These are phyloP conservation scores for Lycophotia porphyrea DNA, from an alignment of 2,888 invertebrate genomes.

Conservation along the genomic window DNA sequence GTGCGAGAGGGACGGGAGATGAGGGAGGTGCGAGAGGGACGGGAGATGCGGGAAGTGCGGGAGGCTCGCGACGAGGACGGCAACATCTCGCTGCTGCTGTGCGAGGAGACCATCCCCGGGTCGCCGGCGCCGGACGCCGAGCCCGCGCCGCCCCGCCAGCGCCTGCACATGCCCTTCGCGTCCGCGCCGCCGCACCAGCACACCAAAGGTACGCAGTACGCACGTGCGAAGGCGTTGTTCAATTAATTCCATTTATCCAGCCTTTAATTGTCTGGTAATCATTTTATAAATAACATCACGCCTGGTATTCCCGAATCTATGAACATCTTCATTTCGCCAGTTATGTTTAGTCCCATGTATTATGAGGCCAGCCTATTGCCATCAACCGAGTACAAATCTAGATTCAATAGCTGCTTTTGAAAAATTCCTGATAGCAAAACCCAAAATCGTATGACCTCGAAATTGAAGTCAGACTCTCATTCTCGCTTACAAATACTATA, in stretches of 20 bases:
- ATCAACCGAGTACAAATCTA: background rate
- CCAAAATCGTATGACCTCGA: background rate
- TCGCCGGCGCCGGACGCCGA: conserved; percentile 94
- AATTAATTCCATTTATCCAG: background rate
- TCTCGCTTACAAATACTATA: background rate
- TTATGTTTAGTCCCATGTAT: background rate
- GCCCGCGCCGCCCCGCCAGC: conserved; percentile 87
- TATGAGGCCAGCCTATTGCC: background rate
- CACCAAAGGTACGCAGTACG: conserved; percentile 72
- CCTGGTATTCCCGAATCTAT: too few relatives aligned
- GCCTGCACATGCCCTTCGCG: conserved; percentile 93
- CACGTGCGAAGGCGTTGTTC: background rate
- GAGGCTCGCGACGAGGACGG: conserved; percentile 89
- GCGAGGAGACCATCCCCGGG: conserved; percentile 97
- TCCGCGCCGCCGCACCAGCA: conserved; percentile 90
- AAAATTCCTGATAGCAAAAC: background rate
- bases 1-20: conserved; percentile 70
- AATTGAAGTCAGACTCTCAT: background rate
- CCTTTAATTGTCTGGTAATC: background rate
- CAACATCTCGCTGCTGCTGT: conserved; percentile 93
- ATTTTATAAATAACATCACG: background rate
- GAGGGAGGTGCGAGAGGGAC: conserved; percentile 23
- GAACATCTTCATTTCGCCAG: background rate
- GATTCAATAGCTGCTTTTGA: background rate
- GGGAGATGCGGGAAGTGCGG: conserved; percentile 72